Base-by-base conservation (phyloP, 2,888 invertebrate genomes). In the Pristionchus entomophagus region DNA sequence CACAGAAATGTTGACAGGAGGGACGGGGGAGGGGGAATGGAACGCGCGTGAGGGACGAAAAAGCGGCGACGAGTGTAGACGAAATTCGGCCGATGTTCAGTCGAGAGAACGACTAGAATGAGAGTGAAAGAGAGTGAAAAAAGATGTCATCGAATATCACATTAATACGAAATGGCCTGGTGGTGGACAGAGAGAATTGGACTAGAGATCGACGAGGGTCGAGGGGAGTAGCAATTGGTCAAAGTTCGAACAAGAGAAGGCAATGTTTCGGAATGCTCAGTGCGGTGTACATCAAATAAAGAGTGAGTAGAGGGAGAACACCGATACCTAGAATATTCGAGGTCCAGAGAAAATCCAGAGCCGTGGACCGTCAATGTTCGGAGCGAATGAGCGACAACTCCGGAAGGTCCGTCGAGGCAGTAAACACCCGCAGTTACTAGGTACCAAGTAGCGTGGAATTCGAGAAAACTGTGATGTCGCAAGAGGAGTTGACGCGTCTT, bases 121-220 rank as follows among this genome's bases (percentile, higher is more conserved):
- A 29, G 59, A 29, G 29, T 12, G 19, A 29, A 10, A 26, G 32
- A 14, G 59, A 59, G 4, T 17, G 59, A 59, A 59, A 59, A 59
- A 59, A 65, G 65, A 19, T 65, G 65, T 65, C 65, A 32, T 59
- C 32, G 65, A 65, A 65, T 65, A 65, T 65, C 65, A 65, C 65
- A 65, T 65, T 65, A 65, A 65, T 65, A 65, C 35, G 65, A 29
- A 65, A 65, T 65, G 65, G 59, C 29, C 59, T 51, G 51, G 17
- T n/a, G n/a, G n/a, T 22, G 51, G 22, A 59, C 32, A 10, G 59
- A 59, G 56, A 59, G 29, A 59, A 29, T n/a, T 12, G 10, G 26
- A 51, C 5, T 19, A 19, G 35, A 65, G 65, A 38, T 17, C 32
- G 65, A 65, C 26, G 22, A 26, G 19, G 65, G 19, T 29, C 4